Evolutionary conservation across 2,113 vertebrate species (phyloP).

Genomic region (Bambusicola thoracicus): DNA sequence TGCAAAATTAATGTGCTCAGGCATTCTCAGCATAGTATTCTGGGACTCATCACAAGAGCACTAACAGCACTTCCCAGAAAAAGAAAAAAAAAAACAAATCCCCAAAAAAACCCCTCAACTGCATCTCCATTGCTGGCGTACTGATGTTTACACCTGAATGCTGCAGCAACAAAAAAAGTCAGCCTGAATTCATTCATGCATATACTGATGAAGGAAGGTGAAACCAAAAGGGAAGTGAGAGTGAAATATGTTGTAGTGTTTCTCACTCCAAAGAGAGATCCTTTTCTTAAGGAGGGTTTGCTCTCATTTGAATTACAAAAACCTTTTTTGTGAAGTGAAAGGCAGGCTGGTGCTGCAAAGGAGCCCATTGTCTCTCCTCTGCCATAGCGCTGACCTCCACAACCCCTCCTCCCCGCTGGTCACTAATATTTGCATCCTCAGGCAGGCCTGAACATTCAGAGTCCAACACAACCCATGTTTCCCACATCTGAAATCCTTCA

Average conservation of each 20-base stretch:
- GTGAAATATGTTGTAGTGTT: background rate
- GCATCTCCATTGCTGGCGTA: background rate
- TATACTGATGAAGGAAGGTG: background rate
- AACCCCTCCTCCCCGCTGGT: background rate
- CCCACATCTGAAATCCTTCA: background rate
- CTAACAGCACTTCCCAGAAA: background rate
- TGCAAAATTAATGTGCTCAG: background rate
- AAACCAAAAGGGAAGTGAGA: slow-evolving; percentile 35
- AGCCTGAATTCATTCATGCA: slow-evolving; percentile 23
- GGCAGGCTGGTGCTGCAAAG: slow-evolving; percentile 10
- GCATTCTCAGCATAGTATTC: background rate
- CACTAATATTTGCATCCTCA: background rate
- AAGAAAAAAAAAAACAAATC: background rate
- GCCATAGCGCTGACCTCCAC: background rate
- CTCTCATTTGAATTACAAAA: slow-evolving; percentile 57
- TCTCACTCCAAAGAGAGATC: background rate
- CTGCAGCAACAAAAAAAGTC: background rate
- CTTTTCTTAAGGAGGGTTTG: background rate
- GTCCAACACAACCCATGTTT: background rate
- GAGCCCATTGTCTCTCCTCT: background rate
- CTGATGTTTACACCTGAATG: background rate
- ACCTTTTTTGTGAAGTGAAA: slow-evolving; percentile 7
- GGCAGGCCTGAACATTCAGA: background rate
- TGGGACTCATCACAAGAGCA: background rate
- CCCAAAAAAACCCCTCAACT: background rate